phyloP scores from a whole-genome alignment of 2,113 vertebrate species.

The Gobius niger region DNA sequence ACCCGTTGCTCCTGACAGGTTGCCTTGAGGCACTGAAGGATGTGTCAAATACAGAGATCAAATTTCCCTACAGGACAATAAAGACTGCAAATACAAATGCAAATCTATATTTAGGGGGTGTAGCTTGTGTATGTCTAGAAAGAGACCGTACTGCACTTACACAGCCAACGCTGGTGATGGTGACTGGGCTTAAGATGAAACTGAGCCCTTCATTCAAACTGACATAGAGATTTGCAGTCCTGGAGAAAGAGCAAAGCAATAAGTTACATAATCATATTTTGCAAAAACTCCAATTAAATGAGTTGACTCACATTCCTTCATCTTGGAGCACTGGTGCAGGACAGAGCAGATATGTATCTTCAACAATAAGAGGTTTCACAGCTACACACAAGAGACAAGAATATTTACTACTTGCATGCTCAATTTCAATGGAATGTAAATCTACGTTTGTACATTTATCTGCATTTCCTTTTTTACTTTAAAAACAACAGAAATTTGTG shows the following conservation, averaged over 20 bases:
- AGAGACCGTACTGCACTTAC: conserved; percentile 78
- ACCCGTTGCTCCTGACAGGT: too few species aligned
- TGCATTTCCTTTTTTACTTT: background rate
- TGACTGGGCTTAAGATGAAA: conserved; percentile 98
- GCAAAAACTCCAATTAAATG: background rate
- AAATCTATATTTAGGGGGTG: background rate
- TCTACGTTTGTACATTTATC: background rate
- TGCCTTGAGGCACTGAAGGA: too few species aligned
- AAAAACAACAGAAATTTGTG: conserved; percentile 18
- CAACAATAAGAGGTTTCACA: conserved; percentile 91
- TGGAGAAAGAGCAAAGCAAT: conserved; percentile 37
- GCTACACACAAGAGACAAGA: conserved; percentile 68
- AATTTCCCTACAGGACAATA: too few species aligned
- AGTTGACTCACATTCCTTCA: conserved; percentile 88
- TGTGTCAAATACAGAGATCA: too few species aligned
- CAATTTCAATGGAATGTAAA: background rate
- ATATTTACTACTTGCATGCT: background rate
- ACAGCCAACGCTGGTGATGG: conserved; percentile 93
- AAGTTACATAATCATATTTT: background rate
- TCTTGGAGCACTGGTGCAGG: conserved; percentile 91
- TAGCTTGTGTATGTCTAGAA: background rate
- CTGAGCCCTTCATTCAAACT: conserved; percentile 98
- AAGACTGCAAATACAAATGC: too few species aligned
- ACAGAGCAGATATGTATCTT: conserved; percentile 94
- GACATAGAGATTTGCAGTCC: conserved; percentile 90